Percentiles rank a stretch among this genome's conserved stretches.
Conservation (phyloP, 1,140 invertebrate genomes). For the Wiebesia pumilae region DNA sequence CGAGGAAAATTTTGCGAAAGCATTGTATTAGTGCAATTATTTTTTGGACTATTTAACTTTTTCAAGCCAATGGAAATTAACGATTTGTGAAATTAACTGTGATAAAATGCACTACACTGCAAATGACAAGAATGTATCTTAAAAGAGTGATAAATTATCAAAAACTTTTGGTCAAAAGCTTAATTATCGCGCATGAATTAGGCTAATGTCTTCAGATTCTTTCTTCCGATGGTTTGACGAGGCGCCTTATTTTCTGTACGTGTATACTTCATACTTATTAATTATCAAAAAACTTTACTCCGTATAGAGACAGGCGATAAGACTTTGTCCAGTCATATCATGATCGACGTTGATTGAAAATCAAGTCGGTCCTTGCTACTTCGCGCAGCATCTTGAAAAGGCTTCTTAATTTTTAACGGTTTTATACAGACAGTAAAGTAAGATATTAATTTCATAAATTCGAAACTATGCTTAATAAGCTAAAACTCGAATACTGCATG, state of each 20-base stretch:
- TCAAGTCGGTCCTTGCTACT: slow-evolving; percentile 1
- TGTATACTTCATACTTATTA: neutral
- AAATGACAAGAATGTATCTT: slow-evolving; percentile 14
- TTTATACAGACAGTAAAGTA: slow-evolving; percentile 31
- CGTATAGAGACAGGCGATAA: neutral
- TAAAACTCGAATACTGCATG: neutral
- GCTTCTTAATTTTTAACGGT: neutral
- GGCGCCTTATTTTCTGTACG: neutral
- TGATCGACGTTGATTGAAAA: slow-evolving; percentile 25
- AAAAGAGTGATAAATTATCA: neutral
- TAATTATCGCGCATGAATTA: slow-evolving; percentile 11
- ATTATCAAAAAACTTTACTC: neutral
- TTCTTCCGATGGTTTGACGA: neutral
- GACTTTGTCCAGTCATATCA: slow-evolving; percentile 15
- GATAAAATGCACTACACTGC: slow-evolving; percentile 41
- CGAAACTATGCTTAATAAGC: neutral
- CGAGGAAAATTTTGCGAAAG: slow-evolving; percentile 20
- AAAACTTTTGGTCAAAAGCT: neutral
- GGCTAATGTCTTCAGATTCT: slow-evolving; percentile 3
- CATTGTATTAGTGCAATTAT: slow-evolving; percentile 49
- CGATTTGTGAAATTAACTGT: slow-evolving; percentile 51
- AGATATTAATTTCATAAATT: slow-evolving; percentile 3
- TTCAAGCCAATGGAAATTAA: slow-evolving; percentile 21
- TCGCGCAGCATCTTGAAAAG: slow-evolving; percentile 16
- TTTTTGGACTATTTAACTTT: slow-evolving; percentile 31